Evolutionary conservation across 1,140 invertebrate species (phyloP).

Genomic region (Pogonognathellus flavescens): DNA sequence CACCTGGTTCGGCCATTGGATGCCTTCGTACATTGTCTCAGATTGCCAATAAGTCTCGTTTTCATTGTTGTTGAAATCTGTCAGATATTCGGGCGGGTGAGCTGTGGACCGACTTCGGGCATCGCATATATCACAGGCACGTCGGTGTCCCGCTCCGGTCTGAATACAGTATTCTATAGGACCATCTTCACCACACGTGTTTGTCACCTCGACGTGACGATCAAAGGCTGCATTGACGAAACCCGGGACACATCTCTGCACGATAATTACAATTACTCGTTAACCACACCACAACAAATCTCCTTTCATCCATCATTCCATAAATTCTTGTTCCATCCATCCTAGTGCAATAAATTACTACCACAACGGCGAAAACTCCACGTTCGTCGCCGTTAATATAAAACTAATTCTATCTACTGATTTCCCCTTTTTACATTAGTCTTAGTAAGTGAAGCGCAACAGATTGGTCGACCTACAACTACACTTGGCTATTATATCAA

Average conservation of each 20-base stretch:
- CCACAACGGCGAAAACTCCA: too few species aligned
- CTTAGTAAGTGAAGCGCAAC: too few species aligned
- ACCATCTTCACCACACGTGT: conserved; percentile 89
- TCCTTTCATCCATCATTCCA: neutral
- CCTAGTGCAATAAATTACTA: too few species aligned
- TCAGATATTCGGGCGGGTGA: conserved; percentile 86
- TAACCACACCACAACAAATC: neutral
- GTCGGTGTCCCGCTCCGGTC: conserved; percentile 76
- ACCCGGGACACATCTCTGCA: conserved; percentile 91
- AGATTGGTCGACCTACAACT: too few species aligned
- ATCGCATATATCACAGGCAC: conserved; percentile 78
- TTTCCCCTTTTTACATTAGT: too few species aligned
- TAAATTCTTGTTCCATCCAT: too few species aligned
- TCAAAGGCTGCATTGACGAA: conserved; percentile 97
- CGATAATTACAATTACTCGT: neutral
- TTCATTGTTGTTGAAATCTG: conserved; percentile 89
- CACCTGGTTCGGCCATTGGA: conserved; percentile 90
- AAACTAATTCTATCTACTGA: too few species aligned
- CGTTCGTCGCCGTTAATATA: too few species aligned
- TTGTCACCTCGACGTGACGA: conserved; percentile 89
- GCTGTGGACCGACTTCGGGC: conserved; percentile 72
- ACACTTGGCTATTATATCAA: too few species aligned
- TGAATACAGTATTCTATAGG: conserved; percentile 90
- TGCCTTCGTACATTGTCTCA: conserved; percentile 94
- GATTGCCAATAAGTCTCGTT: conserved; percentile 99